Evolutionary conservation across 2,888 invertebrate genomes (phyloP).

Genomic region (Marasmarcha lunaedactyla): DNA sequence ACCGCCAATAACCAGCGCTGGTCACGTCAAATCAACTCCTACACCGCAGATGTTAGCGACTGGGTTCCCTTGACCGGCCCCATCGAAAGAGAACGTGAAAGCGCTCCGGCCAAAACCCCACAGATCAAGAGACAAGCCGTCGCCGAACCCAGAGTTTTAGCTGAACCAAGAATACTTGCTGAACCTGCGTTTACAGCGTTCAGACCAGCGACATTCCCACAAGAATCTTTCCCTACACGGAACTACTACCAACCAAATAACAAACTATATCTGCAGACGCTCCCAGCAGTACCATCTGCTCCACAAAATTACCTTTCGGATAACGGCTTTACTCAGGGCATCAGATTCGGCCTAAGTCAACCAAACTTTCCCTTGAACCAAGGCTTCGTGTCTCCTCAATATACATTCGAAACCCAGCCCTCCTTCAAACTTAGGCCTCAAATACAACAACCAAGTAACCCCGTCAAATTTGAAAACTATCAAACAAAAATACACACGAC

Average conservation of each 20-base stretch:
- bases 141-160: slow-evolving; percentile 60
- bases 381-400: slow-evolving; percentile 47
- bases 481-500: slow-evolving; percentile 19
- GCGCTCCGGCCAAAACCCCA: slow-evolving; percentile 17
- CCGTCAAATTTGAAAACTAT: slow-evolving; percentile 37
- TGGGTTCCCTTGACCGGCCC: slow-evolving; percentile 55
- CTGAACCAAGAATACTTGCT: slow-evolving; percentile 54
- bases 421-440: slow-evolving; percentile 32
- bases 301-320: slow-evolving; percentile 55
- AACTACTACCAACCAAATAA: slow-evolving; percentile 40
- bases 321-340: slow-evolving; percentile 52
- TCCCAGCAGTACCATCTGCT: slow-evolving; percentile 49
- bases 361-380: slow-evolving; percentile 50
- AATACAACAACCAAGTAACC: slow-evolving; percentile 21
- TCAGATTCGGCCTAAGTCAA: slow-evolving; percentile 50
- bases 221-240: slow-evolving; percentile 41
- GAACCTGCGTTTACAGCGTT: slow-evolving; percentile 46
- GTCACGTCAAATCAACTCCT: slow-evolving; percentile 61
- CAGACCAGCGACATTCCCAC: slow-evolving; percentile 35
- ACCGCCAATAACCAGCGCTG: slow-evolving; percentile 44
- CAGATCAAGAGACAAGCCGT: slow-evolving; percentile 52
- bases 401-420: slow-evolving; percentile 37
- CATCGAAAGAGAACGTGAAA: slow-evolving; percentile 27
- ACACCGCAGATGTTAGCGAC: slow-evolving; percentile 55
- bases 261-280: slow-evolving; percentile 50